These are phyloP conservation scores for Crambe crambe DNA, from an alignment of 37 sponge, comb jelly and placozoan species.

Conservation along the genomic window DNA sequence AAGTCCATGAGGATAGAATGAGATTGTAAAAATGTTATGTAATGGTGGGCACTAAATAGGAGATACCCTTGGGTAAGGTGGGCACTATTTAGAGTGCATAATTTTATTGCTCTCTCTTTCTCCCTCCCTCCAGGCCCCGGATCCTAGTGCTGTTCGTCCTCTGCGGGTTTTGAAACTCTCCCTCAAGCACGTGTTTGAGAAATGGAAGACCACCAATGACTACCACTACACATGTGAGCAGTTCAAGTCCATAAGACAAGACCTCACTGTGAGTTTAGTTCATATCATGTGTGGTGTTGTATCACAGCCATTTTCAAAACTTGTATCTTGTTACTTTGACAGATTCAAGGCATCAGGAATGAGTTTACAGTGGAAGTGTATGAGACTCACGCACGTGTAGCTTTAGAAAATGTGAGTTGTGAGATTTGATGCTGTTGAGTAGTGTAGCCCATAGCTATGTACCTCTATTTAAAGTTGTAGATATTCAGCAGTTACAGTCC, in stretches of 20 bases:
- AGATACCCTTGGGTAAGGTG: not conserved
- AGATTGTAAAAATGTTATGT: too few species aligned
- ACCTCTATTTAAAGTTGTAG: too few species aligned
- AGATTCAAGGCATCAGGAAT: conserved; percentile 91
- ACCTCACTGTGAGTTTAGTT: conserved; percentile 76
- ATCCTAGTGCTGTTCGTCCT: conserved; percentile 85
- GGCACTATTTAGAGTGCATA: not conserved
- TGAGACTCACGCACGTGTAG: conserved; percentile 95
- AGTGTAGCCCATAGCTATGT: too few species aligned
- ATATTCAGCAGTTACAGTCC: too few species aligned
- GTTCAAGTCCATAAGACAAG: conserved; percentile 97
- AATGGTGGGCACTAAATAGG: too few species aligned
- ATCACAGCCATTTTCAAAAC: not conserved
- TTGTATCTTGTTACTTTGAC: not conserved
- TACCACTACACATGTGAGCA: conserved; percentile 94
- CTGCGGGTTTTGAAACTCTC: conserved; percentile 68
- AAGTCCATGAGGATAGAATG: too few species aligned
- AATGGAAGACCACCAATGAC: conserved; percentile 69
- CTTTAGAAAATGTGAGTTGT: conserved; percentile 82
- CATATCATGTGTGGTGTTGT: not conserved
- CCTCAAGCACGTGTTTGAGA: conserved; percentile 59
- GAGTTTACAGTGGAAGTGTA: conserved; percentile 95
- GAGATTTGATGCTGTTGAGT: not conserved
- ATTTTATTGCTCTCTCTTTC: not conserved
- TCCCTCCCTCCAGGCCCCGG: conserved; percentile 76